phyloP scores from a whole-genome alignment of 2,797 vertebrate genomes.

The Tarsius wallacei region DNA sequence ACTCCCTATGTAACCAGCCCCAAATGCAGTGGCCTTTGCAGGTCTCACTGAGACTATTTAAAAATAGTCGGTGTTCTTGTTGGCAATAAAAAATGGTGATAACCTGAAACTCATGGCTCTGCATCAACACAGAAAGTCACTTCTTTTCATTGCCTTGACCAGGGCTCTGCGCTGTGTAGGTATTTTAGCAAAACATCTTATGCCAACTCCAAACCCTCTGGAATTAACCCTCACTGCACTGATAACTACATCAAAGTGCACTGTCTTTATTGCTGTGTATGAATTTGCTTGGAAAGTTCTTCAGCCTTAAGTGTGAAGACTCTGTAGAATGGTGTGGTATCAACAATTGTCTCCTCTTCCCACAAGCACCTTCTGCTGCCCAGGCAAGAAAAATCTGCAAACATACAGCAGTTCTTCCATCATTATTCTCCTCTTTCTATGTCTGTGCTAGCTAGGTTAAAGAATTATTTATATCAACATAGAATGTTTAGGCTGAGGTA shows the following conservation, averaged over 20 bases:
- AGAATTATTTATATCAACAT: conserved; percentile 51
- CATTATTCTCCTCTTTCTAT: not conserved
- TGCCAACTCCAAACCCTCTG: not conserved
- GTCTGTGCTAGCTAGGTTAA: conserved; percentile 51
- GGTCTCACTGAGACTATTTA: not conserved
- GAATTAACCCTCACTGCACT: not conserved
- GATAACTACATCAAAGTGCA: not conserved
- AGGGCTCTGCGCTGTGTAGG: not conserved
- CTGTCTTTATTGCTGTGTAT: conserved; percentile 76
- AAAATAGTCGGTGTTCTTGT: conserved; percentile 12
- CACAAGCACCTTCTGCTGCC: conserved; percentile 66
- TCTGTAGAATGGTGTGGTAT: conserved; percentile 55
- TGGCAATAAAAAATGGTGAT: not conserved
- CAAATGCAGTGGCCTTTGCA: not conserved
- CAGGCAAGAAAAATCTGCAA: conserved; percentile 59
- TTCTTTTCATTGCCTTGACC: conserved; percentile 35
- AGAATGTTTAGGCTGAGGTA: conserved; percentile 48
- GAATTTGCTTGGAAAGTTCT: conserved; percentile 70
- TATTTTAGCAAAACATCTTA: not conserved
- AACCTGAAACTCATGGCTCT: conserved; percentile 5
- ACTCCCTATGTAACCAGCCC: not conserved
- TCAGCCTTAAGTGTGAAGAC: conserved; percentile 74
- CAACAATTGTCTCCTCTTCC: conserved; percentile 51
- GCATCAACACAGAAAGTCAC: not conserved
- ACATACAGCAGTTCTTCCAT: conserved; percentile 6